phyloP scores from a whole-genome alignment of 30 jellyfish, hydroid and myxozoan genomes.

The Aurelia aurita complex sp. Pacific region DNA sequence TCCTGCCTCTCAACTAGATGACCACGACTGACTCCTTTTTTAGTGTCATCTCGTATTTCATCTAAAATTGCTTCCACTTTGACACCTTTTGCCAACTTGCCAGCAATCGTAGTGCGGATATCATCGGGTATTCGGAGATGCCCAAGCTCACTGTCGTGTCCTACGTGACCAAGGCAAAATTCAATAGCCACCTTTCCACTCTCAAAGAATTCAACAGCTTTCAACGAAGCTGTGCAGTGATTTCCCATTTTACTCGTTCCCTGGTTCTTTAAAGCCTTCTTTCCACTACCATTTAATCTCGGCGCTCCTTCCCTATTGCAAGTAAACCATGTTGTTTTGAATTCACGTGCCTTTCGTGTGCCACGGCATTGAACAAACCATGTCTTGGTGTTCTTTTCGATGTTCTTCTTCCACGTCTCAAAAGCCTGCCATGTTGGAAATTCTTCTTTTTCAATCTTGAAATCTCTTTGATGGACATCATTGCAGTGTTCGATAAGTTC shows the following conservation, averaged over 20 bases:
- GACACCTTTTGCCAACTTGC: neutral
- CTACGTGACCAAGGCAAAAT: neutral
- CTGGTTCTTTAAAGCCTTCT: neutral
- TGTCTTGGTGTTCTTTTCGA: neutral
- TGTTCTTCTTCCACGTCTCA: too few species aligned
- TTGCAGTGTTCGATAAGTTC: too few species aligned
- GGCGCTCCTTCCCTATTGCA: neutral
- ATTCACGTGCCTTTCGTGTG: neutral
- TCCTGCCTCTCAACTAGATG: too few species aligned
- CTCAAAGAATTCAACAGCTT: neutral
- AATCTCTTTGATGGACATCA: too few species aligned
- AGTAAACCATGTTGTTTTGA: neutral
- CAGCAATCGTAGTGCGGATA: neutral
- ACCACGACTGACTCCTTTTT: too few species aligned
- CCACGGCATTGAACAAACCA: neutral
- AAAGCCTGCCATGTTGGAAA: too few species aligned
- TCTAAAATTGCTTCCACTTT: neutral
- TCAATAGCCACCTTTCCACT: neutral
- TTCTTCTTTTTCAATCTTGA: too few species aligned
- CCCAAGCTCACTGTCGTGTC: neutral
- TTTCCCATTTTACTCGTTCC: neutral
- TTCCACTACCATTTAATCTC: neutral
- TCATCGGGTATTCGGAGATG: neutral
- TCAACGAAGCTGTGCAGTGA: neutral
- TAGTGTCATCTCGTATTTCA: too few species aligned